A percentile compares a stretch with the other conserved stretches of the same genome.
phyloP scores from a whole-genome alignment of 2,113 vertebrate genomes.

The Formicarius rufipectus region DNA sequence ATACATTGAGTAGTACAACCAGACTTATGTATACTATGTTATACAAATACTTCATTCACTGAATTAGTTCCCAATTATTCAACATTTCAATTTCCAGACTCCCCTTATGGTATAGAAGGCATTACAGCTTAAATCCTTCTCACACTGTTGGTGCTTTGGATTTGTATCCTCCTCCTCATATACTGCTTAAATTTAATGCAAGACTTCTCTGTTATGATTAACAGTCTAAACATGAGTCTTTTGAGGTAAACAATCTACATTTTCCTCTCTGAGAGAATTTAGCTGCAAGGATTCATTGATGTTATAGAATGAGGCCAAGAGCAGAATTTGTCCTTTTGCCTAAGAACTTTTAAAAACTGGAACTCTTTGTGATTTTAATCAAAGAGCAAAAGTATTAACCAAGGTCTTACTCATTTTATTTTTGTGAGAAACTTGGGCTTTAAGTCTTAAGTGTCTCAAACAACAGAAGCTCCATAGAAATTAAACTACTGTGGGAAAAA shows the following conservation, averaged over 20 bases:
- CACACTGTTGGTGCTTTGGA: not conserved
- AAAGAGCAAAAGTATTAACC: not conserved
- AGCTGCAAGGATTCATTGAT: not conserved
- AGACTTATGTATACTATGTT: not conserved
- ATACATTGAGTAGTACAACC: not conserved
- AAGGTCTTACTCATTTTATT: not conserved
- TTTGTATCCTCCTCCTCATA: not conserved
- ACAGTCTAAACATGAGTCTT: not conserved
- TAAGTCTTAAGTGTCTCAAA: not conserved
- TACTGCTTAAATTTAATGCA: not conserved
- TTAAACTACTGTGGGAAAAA: not conserved
- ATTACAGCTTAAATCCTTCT: not conserved
- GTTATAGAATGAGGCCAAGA: not conserved
- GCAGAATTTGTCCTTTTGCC: not conserved
- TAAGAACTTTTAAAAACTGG: not conserved
- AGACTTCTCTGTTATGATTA: not conserved
- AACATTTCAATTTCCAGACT: not conserved
- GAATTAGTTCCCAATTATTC: not conserved
- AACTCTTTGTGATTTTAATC: not conserved
- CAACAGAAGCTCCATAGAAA: not conserved
- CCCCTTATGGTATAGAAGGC: not conserved
- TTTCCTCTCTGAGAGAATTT: not conserved
- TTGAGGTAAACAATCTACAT: not conserved
- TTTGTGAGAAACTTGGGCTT: not conserved
- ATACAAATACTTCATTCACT: not conserved